These are phyloP conservation scores for Hymenopus coronatus DNA, from an alignment of 2,888 invertebrate genomes.

Conservation along the genomic window DNA sequence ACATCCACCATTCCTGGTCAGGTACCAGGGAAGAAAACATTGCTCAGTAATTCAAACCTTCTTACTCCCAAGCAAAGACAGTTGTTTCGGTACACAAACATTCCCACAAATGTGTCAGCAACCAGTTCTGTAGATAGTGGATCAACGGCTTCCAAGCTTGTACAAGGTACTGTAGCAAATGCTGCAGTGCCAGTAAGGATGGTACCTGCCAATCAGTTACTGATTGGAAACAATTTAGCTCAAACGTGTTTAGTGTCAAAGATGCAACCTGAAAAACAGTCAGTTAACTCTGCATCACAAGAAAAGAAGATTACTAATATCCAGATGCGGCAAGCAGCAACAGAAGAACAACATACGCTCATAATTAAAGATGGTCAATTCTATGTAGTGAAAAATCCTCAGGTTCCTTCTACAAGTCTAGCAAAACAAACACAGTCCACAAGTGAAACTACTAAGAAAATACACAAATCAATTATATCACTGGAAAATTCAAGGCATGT, in stretches of 20 bases:
- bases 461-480: background rate
- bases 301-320: background rate
- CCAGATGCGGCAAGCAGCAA: background rate
- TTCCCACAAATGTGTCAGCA: background rate
- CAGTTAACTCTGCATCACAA: background rate
- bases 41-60: background rate
- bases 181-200: background rate
- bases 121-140: background rate
- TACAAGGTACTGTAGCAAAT: background rate
- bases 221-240: background rate
- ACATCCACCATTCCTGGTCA: background rate
- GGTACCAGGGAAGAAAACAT: background rate
- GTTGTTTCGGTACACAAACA: background rate
- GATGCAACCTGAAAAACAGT: background rate
- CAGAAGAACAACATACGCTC: background rate
- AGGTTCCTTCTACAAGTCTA: background rate
- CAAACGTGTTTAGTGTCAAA: background rate
- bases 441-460: background rate
- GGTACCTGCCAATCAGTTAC: background rate
- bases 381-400: slow-evolving; percentile 19
- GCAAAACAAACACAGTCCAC: background rate
- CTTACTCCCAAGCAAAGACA: background rate
- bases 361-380: slow-evolving; percentile 17
- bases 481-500: background rate
- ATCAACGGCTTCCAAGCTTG: background rate